phyloP scores from a whole-genome alignment of 2,797 vertebrate genomes.

The Hozukius guyotensis region DNA sequence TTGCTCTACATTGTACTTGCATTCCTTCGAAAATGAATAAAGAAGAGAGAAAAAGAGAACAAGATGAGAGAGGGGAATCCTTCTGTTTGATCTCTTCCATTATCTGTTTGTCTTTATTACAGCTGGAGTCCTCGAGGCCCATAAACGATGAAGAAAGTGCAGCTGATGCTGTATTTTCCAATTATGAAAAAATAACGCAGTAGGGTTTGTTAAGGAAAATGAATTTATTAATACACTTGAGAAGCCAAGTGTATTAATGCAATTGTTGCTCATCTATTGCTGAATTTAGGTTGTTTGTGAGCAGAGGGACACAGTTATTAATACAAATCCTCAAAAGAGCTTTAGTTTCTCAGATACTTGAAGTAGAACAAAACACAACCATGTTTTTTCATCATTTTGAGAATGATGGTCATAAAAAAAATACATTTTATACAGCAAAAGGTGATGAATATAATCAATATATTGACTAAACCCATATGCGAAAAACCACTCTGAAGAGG shows the following conservation, averaged over 20 bases:
- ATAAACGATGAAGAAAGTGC: background rate
- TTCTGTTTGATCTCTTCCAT: conserved; percentile 26
- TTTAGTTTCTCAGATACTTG: background rate
- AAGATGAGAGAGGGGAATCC: conserved; percentile 24
- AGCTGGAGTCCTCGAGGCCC: background rate
- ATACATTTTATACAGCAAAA: background rate
- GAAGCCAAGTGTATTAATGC: background rate
- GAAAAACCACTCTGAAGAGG: background rate
- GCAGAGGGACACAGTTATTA: background rate
- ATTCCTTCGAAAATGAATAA: conserved; percentile 92
- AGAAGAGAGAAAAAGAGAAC: conserved; percentile 46
- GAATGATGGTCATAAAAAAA: background rate
- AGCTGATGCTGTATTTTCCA: background rate
- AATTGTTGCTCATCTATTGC: background rate
- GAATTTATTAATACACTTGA: background rate
- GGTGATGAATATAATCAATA: background rate
- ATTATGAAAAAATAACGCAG: background rate
- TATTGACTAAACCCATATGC: background rate
- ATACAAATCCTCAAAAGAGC: background rate
- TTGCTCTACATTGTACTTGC: conserved; percentile 93
- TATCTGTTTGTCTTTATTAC: conserved; percentile 1
- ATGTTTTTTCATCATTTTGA: background rate
- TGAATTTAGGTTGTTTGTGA: background rate
- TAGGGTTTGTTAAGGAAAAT: background rate
- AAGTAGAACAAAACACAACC: background rate